These are phyloP conservation scores for Synergus gifuensis DNA, from an alignment of 2,888 invertebrate genomes.

Conservation along the genomic window DNA sequence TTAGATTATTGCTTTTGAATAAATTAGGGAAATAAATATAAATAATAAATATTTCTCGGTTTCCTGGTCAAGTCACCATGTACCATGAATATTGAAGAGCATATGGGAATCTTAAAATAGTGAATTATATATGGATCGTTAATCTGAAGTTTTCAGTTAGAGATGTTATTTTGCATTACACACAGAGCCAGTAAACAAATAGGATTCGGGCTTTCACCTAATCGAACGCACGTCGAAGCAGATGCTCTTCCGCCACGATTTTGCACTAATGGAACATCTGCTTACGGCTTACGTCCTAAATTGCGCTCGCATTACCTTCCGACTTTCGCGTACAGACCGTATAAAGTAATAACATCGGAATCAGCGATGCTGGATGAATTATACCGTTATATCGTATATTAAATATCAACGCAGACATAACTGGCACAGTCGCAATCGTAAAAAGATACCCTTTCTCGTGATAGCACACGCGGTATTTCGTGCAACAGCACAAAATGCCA, in stretches of 20 bases:
- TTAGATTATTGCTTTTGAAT: too few relatives aligned
- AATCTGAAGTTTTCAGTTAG: neutral
- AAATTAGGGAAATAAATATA: too few relatives aligned
- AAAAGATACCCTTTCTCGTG: slow-evolving; percentile 25
- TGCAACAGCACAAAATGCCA: slow-evolving; percentile 30
- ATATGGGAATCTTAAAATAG: neutral
- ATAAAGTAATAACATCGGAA: slow-evolving; percentile 35
- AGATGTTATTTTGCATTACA: slow-evolving; percentile 28
- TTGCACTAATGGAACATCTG: slow-evolving; percentile 40
- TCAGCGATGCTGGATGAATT: slow-evolving; percentile 33
- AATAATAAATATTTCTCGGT: too few relatives aligned
- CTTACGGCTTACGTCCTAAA: slow-evolving; percentile 41
- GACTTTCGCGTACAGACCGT: neutral
- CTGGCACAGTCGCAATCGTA: slow-evolving; percentile 18
- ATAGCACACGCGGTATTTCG: slow-evolving; percentile 23
- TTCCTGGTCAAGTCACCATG: too few relatives aligned
- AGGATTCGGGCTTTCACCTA: slow-evolving; percentile 40
- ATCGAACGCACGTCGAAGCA: slow-evolving; percentile 40
- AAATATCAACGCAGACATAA: slow-evolving; percentile 36
- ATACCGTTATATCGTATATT: slow-evolving; percentile 38
- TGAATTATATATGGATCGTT: neutral
- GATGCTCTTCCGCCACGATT: slow-evolving; percentile 39
- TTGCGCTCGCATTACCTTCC: slow-evolving; percentile 40
- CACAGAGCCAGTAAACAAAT: slow-evolving; percentile 17
- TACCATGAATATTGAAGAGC: too few relatives aligned